These are phyloP conservation scores for Trichonephila inaurata DNA, from an alignment of 1,140 invertebrate genomes.

Conservation along the genomic window DNA sequence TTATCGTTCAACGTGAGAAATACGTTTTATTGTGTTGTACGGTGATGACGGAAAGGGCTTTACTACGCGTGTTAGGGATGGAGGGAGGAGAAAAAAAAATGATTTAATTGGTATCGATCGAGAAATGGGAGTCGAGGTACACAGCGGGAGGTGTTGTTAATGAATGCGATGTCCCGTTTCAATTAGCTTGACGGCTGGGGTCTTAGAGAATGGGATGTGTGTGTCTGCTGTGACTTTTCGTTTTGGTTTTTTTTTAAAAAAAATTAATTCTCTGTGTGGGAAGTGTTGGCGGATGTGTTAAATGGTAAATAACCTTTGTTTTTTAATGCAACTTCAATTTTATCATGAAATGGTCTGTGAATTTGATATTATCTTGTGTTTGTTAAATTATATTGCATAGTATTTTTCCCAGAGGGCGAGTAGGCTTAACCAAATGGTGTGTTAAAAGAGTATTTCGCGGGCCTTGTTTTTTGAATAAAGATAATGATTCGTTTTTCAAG, in stretches of 20 bases:
- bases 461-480: too few species aligned
- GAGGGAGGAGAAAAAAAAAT: background rate
- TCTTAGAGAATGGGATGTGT: background rate
- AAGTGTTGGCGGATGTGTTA: background rate
- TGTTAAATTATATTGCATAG: too few species aligned
- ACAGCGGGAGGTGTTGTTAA: slow-evolving; percentile 33
- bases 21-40: slow-evolving; percentile 26
- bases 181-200: slow-evolving; percentile 31
- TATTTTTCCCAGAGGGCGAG: too few species aligned
- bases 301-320: background rate
- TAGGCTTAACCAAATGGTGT: too few species aligned
- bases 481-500: too few species aligned
- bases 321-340: background rate
- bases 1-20: background rate
- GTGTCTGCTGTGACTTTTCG: background rate
- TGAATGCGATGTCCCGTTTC: slow-evolving; percentile 16
- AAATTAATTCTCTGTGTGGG: background rate
- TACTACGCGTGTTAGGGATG: slow-evolving; percentile 38
- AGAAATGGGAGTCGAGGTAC: background rate
- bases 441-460: too few species aligned
- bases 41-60: slow-evolving; percentile 17
- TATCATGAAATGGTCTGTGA: too few species aligned
- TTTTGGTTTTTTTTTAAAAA: background rate
- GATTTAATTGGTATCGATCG: slow-evolving; percentile 51
- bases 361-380: too few species aligned